phyloP scores from a whole-genome alignment of 1,140 invertebrate species.

The Panonychus citri region DNA sequence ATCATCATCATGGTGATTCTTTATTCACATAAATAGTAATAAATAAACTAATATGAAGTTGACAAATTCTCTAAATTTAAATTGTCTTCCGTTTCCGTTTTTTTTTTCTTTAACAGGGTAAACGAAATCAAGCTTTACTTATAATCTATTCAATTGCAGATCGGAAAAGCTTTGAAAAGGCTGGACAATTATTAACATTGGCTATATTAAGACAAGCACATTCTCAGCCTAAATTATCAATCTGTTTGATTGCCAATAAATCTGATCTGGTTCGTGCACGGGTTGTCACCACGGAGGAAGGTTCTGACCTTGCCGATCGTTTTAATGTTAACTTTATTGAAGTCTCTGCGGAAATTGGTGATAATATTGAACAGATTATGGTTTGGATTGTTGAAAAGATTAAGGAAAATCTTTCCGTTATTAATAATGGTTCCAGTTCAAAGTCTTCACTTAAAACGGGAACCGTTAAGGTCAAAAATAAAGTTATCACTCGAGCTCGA shows the following conservation, averaged over 20 bases:
- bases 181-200: slow-evolving; percentile 23
- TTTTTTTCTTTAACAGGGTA: neutral
- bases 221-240: slow-evolving; percentile 42
- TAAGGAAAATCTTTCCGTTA: neutral
- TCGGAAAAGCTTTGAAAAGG: slow-evolving; percentile 43
- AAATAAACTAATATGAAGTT: too few species aligned
- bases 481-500: neutral
- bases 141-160: slow-evolving; percentile 75
- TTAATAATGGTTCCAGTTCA: neutral
- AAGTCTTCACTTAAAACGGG: neutral
- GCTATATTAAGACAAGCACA: slow-evolving; percentile 26
- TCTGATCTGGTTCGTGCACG: slow-evolving; percentile 70
- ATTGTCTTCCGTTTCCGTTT: neutral
- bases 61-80: too few species aligned
- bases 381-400: neutral
- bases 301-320: neutral
- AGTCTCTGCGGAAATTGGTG: slow-evolving; percentile 35
- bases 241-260: slow-evolving; percentile 89
- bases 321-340: slow-evolving; percentile 52
- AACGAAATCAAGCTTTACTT: slow-evolving; percentile 19
- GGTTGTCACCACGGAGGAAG: slow-evolving; percentile 48
- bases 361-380: neutral
- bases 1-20: too few species aligned
- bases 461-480: neutral
- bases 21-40: too few species aligned